A percentile compares a stretch with the other conserved stretches of the same genome.
phyloP scores from a whole-genome alignment of 2,888 invertebrate species.

The Agrochola litura region DNA sequence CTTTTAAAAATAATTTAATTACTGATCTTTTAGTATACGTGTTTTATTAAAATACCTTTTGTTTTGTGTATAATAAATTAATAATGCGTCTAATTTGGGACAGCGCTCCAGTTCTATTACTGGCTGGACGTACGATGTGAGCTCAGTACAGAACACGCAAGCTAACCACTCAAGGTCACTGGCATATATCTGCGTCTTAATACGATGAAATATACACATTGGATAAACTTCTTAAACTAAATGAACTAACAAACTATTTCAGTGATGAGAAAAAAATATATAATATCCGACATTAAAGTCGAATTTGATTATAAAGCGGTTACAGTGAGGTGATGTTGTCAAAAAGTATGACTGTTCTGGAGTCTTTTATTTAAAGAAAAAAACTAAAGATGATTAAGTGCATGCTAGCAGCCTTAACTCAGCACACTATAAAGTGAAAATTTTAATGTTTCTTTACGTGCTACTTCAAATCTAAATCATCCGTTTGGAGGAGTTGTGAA shows the following conservation, averaged over 20 bases:
- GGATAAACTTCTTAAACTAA: neutral
- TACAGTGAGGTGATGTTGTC: neutral
- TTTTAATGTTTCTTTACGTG: neutral
- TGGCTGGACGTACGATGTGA: too few relatives aligned
- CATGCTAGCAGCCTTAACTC: slow-evolving; percentile 2
- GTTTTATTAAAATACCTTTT: too few relatives aligned
- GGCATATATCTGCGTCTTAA: too few relatives aligned
- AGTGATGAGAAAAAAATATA: neutral
- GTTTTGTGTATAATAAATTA: too few relatives aligned
- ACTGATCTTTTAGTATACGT: too few relatives aligned
- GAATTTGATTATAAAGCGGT: neutral
- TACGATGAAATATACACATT: neutral
- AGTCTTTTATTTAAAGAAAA: neutral
- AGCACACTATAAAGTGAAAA: neutral
- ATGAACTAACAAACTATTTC: neutral
- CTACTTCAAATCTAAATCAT: neutral
- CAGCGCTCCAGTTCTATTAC: too few relatives aligned
- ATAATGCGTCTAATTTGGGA: too few relatives aligned
- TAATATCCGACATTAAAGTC: neutral
- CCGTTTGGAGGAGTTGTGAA: neutral
- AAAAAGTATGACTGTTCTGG: neutral
- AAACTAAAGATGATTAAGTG: neutral
- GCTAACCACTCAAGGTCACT: too few relatives aligned
- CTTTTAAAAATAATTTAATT: too few relatives aligned
- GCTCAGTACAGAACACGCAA: too few relatives aligned